Conservation (phyloP, 2,797 vertebrate genomes). For the Microctenopoma steveboyesi region DNA sequence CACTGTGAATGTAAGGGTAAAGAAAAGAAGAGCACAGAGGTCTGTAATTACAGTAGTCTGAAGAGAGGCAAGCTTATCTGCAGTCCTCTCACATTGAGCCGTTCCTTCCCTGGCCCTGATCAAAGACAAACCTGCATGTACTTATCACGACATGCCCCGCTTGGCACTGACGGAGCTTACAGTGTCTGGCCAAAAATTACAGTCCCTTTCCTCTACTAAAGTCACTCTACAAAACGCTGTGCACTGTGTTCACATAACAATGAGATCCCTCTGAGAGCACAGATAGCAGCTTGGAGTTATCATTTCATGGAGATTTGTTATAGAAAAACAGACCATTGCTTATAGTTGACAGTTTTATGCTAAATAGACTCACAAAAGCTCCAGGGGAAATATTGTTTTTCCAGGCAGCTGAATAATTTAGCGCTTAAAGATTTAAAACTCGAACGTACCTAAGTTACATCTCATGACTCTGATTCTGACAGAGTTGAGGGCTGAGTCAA, state of each 20-base stretch:
- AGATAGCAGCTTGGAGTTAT: constrained; percentile 19
- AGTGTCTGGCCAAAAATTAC: constrained; percentile 53
- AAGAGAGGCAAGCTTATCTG: constrained; percentile 60
- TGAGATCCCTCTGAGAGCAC: not conserved
- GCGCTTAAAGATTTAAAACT: constrained; percentile 46
- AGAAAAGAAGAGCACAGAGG: constrained; percentile 8
- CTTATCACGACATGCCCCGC: constrained; percentile 63
- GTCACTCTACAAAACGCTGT: constrained; percentile 11
- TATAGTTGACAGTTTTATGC: constrained; percentile 45
- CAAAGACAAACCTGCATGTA: constrained; percentile 75
- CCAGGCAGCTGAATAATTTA: constrained; percentile 64
- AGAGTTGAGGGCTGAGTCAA: constrained; percentile 45
- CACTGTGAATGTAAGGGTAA: constrained; percentile 7
- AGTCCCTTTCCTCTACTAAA: constrained; percentile 32
- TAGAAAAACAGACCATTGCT: constrained; percentile 21
- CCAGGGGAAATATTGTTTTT: constrained; percentile 57
- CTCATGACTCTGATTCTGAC: constrained; percentile 42
- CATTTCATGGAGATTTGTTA: constrained; percentile 28
- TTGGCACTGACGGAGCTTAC: constrained; percentile 58
- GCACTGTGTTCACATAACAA: constrained; percentile 8
- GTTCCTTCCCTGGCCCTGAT: constrained; percentile 43
- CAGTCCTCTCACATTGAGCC: constrained; percentile 60
- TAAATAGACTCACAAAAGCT: constrained; percentile 42
- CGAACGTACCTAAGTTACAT: constrained; percentile 34
- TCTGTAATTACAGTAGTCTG: constrained; percentile 57